Evolutionary conservation across 2,888 invertebrate species (phyloP), one percentile per base, ranked within the genome.

Genomic region (Diarsia brunnea): DNA sequence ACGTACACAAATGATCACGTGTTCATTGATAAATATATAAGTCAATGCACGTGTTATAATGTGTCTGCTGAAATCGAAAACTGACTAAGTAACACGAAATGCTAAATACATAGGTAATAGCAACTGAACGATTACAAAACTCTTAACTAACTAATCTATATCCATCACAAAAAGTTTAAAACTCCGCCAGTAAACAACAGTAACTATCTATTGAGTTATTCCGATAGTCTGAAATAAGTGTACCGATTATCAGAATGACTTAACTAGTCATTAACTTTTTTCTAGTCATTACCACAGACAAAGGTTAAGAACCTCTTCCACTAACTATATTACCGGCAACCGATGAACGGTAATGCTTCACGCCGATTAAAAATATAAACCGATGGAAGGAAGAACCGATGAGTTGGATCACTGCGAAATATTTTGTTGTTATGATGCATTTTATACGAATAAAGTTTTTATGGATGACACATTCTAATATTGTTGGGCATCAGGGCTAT

Each of bases 221-320:
- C 69, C 66, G 58, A 78, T 77, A 65, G 71, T 72, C 24, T 69
- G 12, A 78, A 81, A 84, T 74, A 79, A 74, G 65, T 66, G 45
- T 21, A 68, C 47, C n/a, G 43, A 80, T 79, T 78, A 87, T 72
- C 79, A 51, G 72, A 88, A 84, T 84, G 70, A 88, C 78, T 78
- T 86, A 86, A 81, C 81, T 73, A 87, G 75, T 82, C 73, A 86
- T 88, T 88, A 84, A 73, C 77, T 89, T 91, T 90, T 51, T 90
- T 87, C 79, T 81, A 81, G 82, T 85, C 67, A 81, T 80, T 81
- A 83, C 79, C 66, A 51, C 79, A 73, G 53, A 75, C 84, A 78
- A 87, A 90, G 91, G 91, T 91, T 87, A 91, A 90, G 82, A 87
- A 90, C 89, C 91, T 87, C 85, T 60, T 80, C 78, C 74, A 75